Conservation (phyloP, 2,888 invertebrate species). For the Lepidochrysops patricia region DNA sequence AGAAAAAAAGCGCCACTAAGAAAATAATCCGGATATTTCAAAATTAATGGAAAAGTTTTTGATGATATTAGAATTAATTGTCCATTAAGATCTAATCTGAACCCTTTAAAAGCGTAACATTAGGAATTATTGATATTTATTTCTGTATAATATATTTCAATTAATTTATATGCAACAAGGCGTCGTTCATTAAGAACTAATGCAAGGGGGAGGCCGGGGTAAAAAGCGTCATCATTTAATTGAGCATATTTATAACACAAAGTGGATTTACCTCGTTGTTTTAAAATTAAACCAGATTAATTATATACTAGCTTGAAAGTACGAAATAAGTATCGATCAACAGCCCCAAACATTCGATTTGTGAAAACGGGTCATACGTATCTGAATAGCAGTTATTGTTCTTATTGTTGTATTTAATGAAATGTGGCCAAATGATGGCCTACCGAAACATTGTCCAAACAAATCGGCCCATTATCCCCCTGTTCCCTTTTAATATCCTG, state of each 20-base stretch:
- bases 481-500: constrained; percentile 48
- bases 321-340: no score
- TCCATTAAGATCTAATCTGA: background rate
- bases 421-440: constrained; percentile 50
- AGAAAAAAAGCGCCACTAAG: background rate
- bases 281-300: background rate
- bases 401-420: constrained; percentile 65
- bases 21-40: background rate
- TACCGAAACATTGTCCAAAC: constrained; percentile 49
- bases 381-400: constrained; percentile 41
- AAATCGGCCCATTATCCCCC: constrained; percentile 55
- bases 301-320: background rate
- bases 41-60: background rate
- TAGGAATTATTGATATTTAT: constrained; percentile 14
- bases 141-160: constrained; percentile 12
- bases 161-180: constrained; percentile 9
- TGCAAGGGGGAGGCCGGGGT: constrained; percentile 1
- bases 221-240: constrained; percentile 8
- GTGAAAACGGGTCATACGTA: constrained; percentile 16
- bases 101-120: constrained; percentile 14
- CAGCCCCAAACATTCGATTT: background rate
- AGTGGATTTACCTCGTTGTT: background rate
- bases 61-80: background rate
- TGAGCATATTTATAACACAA: background rate
- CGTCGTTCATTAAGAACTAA: constrained; percentile 5